These are phyloP conservation scores for Drosophila prolongata DNA, from an alignment of 2,888 invertebrate genomes.

Conservation along the genomic window DNA sequence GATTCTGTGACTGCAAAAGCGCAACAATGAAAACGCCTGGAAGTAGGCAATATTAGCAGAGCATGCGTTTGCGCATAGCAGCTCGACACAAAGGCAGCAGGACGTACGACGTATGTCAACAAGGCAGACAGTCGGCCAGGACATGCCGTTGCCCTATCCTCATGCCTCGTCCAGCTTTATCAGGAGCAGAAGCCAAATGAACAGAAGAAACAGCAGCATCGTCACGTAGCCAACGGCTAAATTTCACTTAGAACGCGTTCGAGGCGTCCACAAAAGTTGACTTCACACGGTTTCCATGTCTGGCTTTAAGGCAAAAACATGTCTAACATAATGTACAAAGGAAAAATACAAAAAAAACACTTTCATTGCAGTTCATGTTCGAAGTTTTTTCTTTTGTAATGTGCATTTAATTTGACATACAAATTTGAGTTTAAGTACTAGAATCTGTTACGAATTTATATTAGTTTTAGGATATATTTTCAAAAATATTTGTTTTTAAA, in stretches of 20 bases:
- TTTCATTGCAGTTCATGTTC: background rate
- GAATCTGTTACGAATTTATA: too few species aligned
- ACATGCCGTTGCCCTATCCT: conserved; percentile 27
- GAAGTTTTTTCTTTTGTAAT: too few species aligned
- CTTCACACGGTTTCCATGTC: conserved; percentile 56
- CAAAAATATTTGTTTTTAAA: too few species aligned
- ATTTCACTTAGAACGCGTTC: conserved; percentile 51
- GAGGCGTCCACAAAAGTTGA: conserved; percentile 66
- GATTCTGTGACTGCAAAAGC: conserved; percentile 63
- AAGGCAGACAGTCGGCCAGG: conserved; percentile 58
- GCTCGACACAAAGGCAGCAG: conserved; percentile 10
- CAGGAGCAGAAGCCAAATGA: background rate
- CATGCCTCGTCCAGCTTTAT: conserved; percentile 9
- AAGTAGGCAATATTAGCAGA: conserved; percentile 60
- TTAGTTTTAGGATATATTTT: too few species aligned
- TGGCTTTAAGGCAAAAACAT: conserved; percentile 38
- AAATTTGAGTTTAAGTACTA: too few species aligned
- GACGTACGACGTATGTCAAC: conserved; percentile 54
- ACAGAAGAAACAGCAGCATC: conserved; percentile 23
- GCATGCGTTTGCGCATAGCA: conserved; percentile 70
- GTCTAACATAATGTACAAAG: conserved; percentile 26
- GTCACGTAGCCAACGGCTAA: conserved; percentile 42
- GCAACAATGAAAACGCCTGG: conserved; percentile 75
- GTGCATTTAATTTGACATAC: background rate
- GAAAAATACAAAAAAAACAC: background rate